These are phyloP conservation scores for Cephalopholis sonnerati DNA, from an alignment of 2,113 vertebrate species.

Conservation along the genomic window DNA sequence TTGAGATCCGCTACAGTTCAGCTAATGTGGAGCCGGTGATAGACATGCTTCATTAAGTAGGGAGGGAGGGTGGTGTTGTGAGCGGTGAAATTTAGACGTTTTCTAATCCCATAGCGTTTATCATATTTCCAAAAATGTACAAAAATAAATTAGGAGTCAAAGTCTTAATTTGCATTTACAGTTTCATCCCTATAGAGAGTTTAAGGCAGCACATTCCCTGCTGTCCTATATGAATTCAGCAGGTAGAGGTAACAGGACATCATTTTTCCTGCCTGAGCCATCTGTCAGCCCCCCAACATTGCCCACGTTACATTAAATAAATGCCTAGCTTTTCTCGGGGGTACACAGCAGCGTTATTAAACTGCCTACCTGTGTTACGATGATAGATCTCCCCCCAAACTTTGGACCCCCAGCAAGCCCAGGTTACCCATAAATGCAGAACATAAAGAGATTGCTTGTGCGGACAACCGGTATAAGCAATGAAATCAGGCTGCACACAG, in stretches of 20 bases:
- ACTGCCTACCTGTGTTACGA: conserved; percentile 82
- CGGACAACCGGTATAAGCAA: conserved; percentile 60
- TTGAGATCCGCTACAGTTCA: neutral
- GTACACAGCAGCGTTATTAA: conserved; percentile 79
- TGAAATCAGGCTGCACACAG: conserved; percentile 60
- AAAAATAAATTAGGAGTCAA: conserved; percentile 11
- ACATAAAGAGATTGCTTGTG: conserved; percentile 77
- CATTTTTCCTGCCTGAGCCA: conserved; percentile 69
- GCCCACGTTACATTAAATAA: conserved; percentile 79
- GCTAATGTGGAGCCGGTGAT: conserved; percentile 11
- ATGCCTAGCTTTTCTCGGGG: conserved; percentile 74
- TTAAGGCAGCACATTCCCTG: conserved; percentile 21
- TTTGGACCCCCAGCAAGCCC: conserved; percentile 60
- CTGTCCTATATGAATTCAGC: conserved; percentile 58
- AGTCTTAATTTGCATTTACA: conserved; percentile 5
- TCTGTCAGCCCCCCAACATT: conserved; percentile 69
- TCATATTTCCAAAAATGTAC: conserved; percentile 15
- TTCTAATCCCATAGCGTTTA: neutral
- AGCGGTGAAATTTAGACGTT: neutral
- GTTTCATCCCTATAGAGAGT: conserved; percentile 26
- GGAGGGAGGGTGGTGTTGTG: too few relatives aligned
- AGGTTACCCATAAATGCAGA: conserved; percentile 74
- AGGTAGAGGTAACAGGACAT: conserved; percentile 51
- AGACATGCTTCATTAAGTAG: conserved; percentile 6
- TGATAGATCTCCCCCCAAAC: conserved; percentile 79